A percentile compares a stretch with the other conserved stretches of the same genome.
phyloP scores from a whole-genome alignment of 1,140 invertebrate species.

The Drosophila ironensis region DNA sequence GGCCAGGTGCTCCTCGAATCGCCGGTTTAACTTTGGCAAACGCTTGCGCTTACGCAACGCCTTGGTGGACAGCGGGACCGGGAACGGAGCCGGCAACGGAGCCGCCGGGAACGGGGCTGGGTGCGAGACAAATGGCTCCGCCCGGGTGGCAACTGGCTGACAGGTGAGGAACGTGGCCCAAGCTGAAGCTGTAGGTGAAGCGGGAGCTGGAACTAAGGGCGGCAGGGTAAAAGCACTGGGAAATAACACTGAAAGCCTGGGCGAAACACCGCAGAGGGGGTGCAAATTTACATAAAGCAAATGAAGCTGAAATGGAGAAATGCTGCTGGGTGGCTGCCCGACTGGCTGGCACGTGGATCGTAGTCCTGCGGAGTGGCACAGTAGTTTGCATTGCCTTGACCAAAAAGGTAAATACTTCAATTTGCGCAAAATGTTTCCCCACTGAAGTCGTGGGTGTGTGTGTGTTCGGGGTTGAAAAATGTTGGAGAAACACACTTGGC shows the following conservation, averaged over 20 bases:
- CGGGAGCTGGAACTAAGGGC: not conserved
- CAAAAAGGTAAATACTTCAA: slow-evolving; percentile 74
- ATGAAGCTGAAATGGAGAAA: slow-evolving; percentile 68
- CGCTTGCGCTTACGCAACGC: slow-evolving; percentile 75
- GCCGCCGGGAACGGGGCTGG: not conserved
- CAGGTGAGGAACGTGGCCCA: slow-evolving; percentile 46
- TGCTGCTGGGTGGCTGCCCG: not conserved
- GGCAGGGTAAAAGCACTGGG: slow-evolving; percentile 60
- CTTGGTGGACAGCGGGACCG: slow-evolving; percentile 38
- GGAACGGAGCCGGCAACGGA: not conserved
- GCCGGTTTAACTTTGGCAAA: slow-evolving; percentile 66
- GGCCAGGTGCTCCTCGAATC: slow-evolving; percentile 2
- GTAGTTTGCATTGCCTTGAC: slow-evolving; percentile 44
- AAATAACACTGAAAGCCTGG: slow-evolving; percentile 60
- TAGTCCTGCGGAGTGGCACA: not conserved
- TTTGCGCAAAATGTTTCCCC: slow-evolving; percentile 66
- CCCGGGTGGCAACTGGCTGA: slow-evolving; percentile 56
- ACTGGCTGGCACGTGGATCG: not conserved
- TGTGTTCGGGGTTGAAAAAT: slow-evolving; percentile 64
- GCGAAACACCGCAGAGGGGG: not conserved
- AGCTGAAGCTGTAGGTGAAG: not conserved
- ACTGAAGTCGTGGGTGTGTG: slow-evolving; percentile 1
- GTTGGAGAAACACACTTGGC: slow-evolving; percentile 59
- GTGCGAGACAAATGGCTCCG: slow-evolving; percentile 37
- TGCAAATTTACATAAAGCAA: slow-evolving; percentile 71